Evolutionary conservation across 2,888 invertebrate species (phyloP).

Genomic region (Chrysopilus asiliformis): DNA sequence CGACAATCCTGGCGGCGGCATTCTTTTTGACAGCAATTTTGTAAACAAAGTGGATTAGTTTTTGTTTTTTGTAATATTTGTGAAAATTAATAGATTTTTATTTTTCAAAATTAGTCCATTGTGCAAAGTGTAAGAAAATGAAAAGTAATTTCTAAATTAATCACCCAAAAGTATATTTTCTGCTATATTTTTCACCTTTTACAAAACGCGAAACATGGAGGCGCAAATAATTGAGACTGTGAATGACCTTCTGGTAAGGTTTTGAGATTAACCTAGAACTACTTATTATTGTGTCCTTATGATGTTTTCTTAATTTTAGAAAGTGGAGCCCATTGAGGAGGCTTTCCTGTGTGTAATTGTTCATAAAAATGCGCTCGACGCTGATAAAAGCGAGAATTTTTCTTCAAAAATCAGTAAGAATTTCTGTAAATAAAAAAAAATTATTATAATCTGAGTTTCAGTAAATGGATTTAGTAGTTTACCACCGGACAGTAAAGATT

Average conservation of each 20-base stretch:
- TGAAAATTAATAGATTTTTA: too few relatives aligned
- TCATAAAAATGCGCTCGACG: conserved; percentile 57
- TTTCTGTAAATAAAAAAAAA: background rate
- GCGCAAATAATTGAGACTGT: conserved; percentile 11
- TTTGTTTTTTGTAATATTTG: too few relatives aligned
- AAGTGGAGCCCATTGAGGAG: conserved; percentile 73
- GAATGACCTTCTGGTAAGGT: conserved; percentile 20
- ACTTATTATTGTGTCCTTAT: background rate
- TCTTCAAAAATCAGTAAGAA: conserved; percentile 47
- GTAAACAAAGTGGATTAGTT: too few relatives aligned
- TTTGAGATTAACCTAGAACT: background rate
- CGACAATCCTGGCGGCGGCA: too few relatives aligned
- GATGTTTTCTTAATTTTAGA: conserved; percentile 37
- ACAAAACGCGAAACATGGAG: conserved; percentile 8
- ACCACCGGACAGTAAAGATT: conserved; percentile 59
- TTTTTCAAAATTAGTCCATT: too few relatives aligned
- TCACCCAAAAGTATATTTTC: too few relatives aligned
- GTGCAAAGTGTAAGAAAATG: too few relatives aligned
- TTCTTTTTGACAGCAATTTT: too few relatives aligned
- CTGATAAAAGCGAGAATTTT: conserved; percentile 51
- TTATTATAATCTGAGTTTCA: conserved; percentile 12
- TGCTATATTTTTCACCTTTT: too few relatives aligned
- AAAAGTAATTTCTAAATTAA: too few relatives aligned
- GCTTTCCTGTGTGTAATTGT: conserved; percentile 81
- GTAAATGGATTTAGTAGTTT: conserved; percentile 50